A percentile compares a stretch with the other conserved stretches of the same genome.
Conservation (phyloP, 2,113 vertebrate genomes). For the Heptranchias perlo region DNA sequence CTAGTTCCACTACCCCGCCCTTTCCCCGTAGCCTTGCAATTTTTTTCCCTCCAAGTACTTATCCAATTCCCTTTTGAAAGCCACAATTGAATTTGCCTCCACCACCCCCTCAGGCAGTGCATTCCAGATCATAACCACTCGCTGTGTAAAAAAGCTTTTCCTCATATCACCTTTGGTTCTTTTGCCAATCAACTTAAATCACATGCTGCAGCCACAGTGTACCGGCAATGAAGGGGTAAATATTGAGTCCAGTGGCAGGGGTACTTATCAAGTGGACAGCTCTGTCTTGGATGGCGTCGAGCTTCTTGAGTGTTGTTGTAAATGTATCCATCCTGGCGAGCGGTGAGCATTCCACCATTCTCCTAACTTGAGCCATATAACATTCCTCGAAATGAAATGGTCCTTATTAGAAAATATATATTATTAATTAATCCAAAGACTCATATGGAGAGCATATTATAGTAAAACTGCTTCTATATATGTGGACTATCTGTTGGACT, state of each 20-base stretch:
- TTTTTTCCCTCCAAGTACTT: no score
- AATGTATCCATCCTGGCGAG: background rate
- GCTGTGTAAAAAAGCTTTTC: no score
- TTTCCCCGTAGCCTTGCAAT: no score
- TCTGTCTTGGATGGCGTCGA: background rate
- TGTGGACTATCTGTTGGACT: background rate
- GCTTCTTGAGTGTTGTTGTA: background rate
- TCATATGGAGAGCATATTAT: background rate
- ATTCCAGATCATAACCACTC: no score
- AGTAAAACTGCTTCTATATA: background rate
- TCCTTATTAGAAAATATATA: background rate
- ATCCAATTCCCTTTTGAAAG: no score
- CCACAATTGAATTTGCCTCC: no score
- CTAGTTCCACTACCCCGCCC: no score
- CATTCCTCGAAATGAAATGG: background rate
- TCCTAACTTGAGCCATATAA: background rate
- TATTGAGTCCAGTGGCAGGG: background rate
- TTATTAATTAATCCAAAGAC: background rate
- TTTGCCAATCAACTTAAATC: no score
- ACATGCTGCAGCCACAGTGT: background rate
- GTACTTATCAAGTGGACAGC: background rate
- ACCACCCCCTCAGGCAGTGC: no score
- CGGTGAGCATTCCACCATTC: background rate
- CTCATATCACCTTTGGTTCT: no score
- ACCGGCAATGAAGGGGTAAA: background rate